Evolutionary conservation across 2,113 vertebrate genomes (phyloP).

Genomic region (Rhinoderma darwinii): DNA sequence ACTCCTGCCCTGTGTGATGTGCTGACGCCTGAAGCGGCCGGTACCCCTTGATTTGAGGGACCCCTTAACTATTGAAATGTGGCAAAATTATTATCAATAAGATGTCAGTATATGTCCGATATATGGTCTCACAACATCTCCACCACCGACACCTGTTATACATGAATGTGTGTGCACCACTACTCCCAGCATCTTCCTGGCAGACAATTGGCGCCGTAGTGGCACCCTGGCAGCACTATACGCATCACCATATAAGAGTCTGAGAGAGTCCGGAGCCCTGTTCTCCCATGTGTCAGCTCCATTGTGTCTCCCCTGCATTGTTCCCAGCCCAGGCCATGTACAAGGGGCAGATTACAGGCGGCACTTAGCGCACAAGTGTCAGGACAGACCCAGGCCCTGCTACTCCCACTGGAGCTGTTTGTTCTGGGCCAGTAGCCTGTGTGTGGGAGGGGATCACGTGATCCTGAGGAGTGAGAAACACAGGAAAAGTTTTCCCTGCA

Average conservation of each 20-base stretch:
- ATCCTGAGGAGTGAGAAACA: not conserved
- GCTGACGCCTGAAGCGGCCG: not conserved
- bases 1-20: not conserved
- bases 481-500: not conserved
- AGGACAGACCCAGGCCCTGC: not conserved
- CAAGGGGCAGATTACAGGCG: not conserved
- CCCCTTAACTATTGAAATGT: not conserved
- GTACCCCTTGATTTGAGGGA: not conserved
- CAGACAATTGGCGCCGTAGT: not conserved
- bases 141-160: not conserved
- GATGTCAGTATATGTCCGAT: not conserved
- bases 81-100: not conserved
- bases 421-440: conserved; percentile 34
- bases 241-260: not conserved
- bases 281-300: not conserved
- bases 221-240: not conserved
- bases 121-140: not conserved
- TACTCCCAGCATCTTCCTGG: not conserved
- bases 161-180: not conserved
- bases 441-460: conserved; percentile 53
- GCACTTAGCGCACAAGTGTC: not conserved
- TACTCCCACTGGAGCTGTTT: conserved; percentile 24
- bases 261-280: not conserved
- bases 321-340: not conserved
- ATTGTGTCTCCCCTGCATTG: conserved; percentile 9